These are phyloP conservation scores for Hippocampus zosterae DNA, from an alignment of 2,113 vertebrate species.

Conservation along the genomic window DNA sequence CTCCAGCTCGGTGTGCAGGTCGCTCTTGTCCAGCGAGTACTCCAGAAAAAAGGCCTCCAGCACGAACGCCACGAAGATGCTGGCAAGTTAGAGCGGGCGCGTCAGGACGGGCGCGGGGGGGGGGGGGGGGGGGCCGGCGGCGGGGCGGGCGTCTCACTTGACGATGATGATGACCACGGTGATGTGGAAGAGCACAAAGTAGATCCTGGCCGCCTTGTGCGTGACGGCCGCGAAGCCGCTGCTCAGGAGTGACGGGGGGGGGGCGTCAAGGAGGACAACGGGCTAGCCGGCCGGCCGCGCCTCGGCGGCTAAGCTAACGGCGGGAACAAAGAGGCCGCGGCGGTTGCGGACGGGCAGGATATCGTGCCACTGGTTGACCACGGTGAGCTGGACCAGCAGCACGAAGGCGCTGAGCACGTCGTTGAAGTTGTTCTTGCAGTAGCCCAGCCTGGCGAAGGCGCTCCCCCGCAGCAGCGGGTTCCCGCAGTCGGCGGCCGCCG, in stretches of 20 bases:
- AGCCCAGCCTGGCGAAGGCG: conserved; percentile 76
- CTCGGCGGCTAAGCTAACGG: not conserved
- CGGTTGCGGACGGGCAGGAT: conserved; percentile 70
- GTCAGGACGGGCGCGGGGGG: not conserved
- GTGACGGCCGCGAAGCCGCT: conserved; percentile 81
- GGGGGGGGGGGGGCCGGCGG: not conserved
- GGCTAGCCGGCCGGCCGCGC: too few species aligned
- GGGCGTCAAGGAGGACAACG: conserved; percentile 70
- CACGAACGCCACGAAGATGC: conserved; percentile 93
- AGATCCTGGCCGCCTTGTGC: conserved; percentile 76
- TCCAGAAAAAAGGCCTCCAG: conserved; percentile 93
- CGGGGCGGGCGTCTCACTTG: conserved; percentile 75
- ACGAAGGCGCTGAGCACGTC: conserved; percentile 79
- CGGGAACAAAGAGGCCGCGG: too few species aligned
- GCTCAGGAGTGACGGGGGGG: conserved; percentile 78
- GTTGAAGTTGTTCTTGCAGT: conserved; percentile 96
- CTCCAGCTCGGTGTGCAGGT: conserved; percentile 88
- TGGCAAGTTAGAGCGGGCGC: conserved; percentile 36
- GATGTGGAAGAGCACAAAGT: conserved; percentile 88
- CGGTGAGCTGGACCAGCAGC: conserved; percentile 85
- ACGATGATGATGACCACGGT: conserved; percentile 89
- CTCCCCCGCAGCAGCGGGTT: conserved; percentile 75
- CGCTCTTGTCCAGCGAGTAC: conserved; percentile 85
- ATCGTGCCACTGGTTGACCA: conserved; percentile 97
- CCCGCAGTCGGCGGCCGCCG: conserved; percentile 73